Conservation (phyloP, 2,797 vertebrate genomes). For the Sparus aurata region DNA sequence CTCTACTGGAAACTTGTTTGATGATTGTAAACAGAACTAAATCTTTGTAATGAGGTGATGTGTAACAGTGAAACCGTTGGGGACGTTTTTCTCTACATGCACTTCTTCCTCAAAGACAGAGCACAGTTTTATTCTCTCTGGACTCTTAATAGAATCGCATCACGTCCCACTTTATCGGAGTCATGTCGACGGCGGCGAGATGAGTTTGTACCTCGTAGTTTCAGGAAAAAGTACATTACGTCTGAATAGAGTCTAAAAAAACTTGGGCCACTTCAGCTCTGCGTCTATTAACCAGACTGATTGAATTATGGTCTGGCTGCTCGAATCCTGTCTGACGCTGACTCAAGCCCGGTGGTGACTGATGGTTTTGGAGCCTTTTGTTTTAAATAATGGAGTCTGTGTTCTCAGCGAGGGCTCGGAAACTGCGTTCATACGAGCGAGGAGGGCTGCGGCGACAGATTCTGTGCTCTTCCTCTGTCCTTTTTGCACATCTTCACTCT, state of each 20-base stretch:
- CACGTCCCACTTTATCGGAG: slow-evolving; percentile 24
- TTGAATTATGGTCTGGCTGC: slow-evolving; percentile 62
- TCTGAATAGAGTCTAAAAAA: slow-evolving; percentile 59
- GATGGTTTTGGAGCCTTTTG: slow-evolving; percentile 41
- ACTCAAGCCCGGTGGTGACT: slow-evolving; percentile 51
- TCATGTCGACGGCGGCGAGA: slow-evolving; percentile 27
- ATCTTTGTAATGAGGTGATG: neutral
- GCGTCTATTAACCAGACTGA: slow-evolving; percentile 58
- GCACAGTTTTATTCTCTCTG: slow-evolving; percentile 5
- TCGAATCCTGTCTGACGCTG: slow-evolving; percentile 39
- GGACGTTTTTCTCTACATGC: neutral
- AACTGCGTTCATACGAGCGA: neutral
- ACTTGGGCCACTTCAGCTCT: slow-evolving; percentile 37
- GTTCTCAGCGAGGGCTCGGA: slow-evolving; percentile 23
- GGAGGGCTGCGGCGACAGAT: slow-evolving; percentile 36
- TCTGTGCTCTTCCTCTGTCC: slow-evolving; percentile 40
- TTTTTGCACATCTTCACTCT: slow-evolving; percentile 54
- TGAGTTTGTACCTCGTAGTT: slow-evolving; percentile 34
- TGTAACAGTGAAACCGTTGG: neutral
- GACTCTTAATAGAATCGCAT: slow-evolving; percentile 11
- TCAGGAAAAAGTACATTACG: slow-evolving; percentile 50
- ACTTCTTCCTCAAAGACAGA: slow-evolving; percentile 4
- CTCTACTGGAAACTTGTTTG: neutral
- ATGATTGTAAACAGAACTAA: neutral
- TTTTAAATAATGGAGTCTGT: slow-evolving; percentile 52